phyloP scores from a whole-genome alignment of 1,140 invertebrate genomes.

The Listronotus oregonensis region DNA sequence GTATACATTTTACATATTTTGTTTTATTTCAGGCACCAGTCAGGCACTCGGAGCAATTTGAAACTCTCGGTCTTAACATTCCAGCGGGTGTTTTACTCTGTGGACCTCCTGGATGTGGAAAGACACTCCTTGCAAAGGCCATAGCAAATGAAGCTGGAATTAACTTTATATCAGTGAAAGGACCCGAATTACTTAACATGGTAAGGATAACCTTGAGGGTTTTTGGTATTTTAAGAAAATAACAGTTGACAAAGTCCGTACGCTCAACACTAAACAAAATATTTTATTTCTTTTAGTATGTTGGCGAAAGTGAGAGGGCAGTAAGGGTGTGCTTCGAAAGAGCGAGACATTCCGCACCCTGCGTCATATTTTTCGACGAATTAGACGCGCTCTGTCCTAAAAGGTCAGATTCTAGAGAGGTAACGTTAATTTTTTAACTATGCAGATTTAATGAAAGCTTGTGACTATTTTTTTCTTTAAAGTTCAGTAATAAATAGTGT shows the following conservation, averaged over 20 bases:
- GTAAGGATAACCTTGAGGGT: too few relatives aligned
- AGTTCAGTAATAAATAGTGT: too few relatives aligned
- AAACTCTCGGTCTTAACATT: conserved; percentile 74
- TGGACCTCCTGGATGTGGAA: conserved; percentile 93
- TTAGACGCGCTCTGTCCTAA: conserved; percentile 95
- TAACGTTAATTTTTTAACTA: conserved; percentile 47
- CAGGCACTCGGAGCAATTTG: conserved; percentile 79
- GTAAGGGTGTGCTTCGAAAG: conserved; percentile 93
- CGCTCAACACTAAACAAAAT: neutral
- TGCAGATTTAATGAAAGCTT: too few relatives aligned
- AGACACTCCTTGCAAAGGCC: conserved; percentile 89
- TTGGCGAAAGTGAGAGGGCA: conserved; percentile 97
- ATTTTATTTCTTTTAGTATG: conserved; percentile 73
- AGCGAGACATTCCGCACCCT: conserved; percentile 93
- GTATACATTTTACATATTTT: neutral
- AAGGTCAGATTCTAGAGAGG: conserved; percentile 75
- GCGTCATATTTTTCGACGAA: conserved; percentile 99
- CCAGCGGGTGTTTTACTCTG: conserved; percentile 83
- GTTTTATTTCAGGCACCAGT: conserved; percentile 78
- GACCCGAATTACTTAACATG: conserved; percentile 92
- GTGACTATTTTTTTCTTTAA: too few relatives aligned
- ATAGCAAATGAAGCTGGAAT: conserved; percentile 89
- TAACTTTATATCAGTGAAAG: conserved; percentile 91
- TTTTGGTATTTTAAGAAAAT: too few relatives aligned
- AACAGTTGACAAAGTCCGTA: neutral